phyloP scores from a whole-genome alignment of 2,797 vertebrate species.

The Lepilemur septentrionalis region DNA sequence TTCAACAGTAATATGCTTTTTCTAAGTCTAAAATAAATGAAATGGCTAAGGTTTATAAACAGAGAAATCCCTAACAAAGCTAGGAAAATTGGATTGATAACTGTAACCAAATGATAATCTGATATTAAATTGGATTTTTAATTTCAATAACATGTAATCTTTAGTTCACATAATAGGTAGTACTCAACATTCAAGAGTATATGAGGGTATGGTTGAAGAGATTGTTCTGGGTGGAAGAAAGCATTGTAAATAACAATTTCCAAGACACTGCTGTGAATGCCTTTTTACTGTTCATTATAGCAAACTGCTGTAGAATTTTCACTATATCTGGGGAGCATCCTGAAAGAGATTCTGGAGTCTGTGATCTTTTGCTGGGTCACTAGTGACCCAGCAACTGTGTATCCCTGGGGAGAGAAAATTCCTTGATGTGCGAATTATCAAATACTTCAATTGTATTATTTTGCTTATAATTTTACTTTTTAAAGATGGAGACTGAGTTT shows the following conservation, averaged over 20 bases:
- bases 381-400: background rate
- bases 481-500: background rate
- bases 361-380: background rate
- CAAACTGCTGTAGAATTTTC: background rate
- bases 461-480: background rate
- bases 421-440: background rate
- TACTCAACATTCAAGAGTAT: background rate
- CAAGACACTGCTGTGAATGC: background rate
- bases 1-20: background rate
- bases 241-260: background rate
- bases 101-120: background rate
- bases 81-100: conserved; percentile 24
- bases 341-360: background rate
- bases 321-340: background rate
- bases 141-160: conserved; percentile 45
- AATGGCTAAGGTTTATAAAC: background rate
- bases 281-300: background rate
- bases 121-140: conserved; percentile 20
- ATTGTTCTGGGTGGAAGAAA: background rate
- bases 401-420: background rate
- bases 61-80: background rate
- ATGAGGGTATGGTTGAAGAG: background rate
- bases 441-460: background rate
- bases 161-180: background rate
- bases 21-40: conserved; percentile 39